Percentiles rank a stretch among this genome's conserved stretches.
These are phyloP conservation scores for Cataglyphis livida DNA, from an alignment of 2,888 invertebrate species.

Conservation along the genomic window DNA sequence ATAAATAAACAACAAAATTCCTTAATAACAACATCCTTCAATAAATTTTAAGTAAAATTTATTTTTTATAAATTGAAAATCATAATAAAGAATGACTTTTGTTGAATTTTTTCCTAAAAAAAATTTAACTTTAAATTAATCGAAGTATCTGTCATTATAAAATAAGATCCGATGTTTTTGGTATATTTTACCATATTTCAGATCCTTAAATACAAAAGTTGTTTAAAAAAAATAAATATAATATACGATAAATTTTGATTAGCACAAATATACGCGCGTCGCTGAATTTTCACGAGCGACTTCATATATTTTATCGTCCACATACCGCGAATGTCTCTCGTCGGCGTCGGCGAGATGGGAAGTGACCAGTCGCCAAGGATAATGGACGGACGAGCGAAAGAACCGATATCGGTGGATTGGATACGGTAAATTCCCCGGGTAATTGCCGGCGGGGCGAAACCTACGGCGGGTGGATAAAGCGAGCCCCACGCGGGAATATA, in stretches of 20 bases:
- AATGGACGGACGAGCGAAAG: conserved; percentile 61
- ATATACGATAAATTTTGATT: background rate
- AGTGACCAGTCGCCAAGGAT: conserved; percentile 65
- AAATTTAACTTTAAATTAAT: background rate
- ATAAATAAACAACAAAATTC: background rate
- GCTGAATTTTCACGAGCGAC: conserved; percentile 40
- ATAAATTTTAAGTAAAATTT: background rate
- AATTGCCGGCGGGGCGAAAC: conserved; percentile 64
- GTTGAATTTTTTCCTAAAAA: background rate
- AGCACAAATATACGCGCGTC: background rate
- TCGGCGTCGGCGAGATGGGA: conserved; percentile 37
- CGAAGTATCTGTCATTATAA: background rate
- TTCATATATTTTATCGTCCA: conserved; percentile 45
- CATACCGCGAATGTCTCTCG: conserved; percentile 47
- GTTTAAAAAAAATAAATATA: background rate
- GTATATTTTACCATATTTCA: background rate
- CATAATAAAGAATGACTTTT: background rate
- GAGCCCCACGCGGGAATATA: conserved; percentile 11
- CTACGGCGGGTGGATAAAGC: conserved; percentile 63
- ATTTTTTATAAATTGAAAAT: background rate
- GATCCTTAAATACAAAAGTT: background rate
- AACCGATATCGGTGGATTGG: conserved; percentile 70
- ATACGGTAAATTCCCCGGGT: conserved; percentile 73
- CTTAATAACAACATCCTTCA: background rate
- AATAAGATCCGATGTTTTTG: background rate